Conservation (phyloP, 2,888 invertebrate species). For the Mythimna lalbum region DNA sequence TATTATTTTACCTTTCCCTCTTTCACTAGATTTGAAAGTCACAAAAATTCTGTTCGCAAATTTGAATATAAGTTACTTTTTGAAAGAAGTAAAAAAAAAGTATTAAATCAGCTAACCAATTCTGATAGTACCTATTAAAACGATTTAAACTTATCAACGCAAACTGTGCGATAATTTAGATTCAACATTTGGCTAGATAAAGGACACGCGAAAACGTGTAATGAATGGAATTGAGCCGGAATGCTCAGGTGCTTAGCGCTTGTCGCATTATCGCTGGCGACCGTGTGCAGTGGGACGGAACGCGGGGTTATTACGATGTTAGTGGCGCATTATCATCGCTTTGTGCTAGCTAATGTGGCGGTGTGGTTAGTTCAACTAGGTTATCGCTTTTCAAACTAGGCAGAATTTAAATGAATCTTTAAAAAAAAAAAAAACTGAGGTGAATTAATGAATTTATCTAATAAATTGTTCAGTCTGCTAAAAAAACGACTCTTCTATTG, state of each 20-base stretch:
- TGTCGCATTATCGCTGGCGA: slow-evolving; percentile 15
- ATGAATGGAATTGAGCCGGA: slow-evolving; percentile 34
- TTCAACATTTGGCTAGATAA: slow-evolving; percentile 8
- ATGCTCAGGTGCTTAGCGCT: slow-evolving; percentile 6
- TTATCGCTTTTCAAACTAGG: neutral
- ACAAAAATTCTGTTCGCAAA: too few species aligned
- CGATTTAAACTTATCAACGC: slow-evolving; percentile 8
- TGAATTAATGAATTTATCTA: neutral
- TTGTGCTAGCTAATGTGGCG: slow-evolving; percentile 7
- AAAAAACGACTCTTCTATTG: neutral
- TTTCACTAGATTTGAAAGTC: too few species aligned
- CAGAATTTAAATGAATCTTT: neutral
- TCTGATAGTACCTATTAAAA: neutral
- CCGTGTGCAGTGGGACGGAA: neutral
- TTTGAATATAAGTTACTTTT: too few species aligned
- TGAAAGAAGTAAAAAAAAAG: too few species aligned
- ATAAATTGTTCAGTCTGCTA: neutral
- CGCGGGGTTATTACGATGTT: slow-evolving; percentile 6
- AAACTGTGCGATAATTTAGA: slow-evolving; percentile 2
- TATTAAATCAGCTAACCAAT: too few species aligned
- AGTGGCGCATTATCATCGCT: slow-evolving; percentile 3
- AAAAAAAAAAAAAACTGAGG: too few species aligned
- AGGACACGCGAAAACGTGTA: slow-evolving; percentile 14
- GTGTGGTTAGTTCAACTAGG: neutral
- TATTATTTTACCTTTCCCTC: too few species aligned